Conservation (phyloP, 2,797 vertebrate genomes). For the Melanotaenia maccullochi region DNA sequence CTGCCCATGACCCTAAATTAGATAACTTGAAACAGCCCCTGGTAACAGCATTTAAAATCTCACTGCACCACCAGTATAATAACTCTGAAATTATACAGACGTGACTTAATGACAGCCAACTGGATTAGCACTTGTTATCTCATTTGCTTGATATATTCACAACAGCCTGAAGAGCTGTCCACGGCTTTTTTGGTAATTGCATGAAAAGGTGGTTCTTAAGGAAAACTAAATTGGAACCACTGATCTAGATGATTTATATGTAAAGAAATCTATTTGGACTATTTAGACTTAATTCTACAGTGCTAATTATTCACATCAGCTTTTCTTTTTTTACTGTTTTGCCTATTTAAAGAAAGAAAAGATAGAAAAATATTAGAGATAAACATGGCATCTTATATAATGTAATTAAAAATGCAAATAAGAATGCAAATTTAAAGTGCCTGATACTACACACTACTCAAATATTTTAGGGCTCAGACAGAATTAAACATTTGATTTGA, state of each 20-base stretch:
- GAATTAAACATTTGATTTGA: neutral
- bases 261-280: neutral
- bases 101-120: constrained; percentile 55
- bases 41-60: constrained; percentile 50
- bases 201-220: neutral
- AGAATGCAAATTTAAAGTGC: no score
- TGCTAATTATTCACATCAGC: neutral
- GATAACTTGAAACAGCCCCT: neutral
- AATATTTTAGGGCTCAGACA: neutral
- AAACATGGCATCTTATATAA: neutral
- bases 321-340: neutral
- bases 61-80: constrained; percentile 20
- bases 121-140: constrained; percentile 61
- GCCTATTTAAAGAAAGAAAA: neutral
- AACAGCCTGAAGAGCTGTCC: constrained; percentile 13
- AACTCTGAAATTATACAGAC: constrained; percentile 59
- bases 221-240: neutral
- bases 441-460: neutral
- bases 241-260: neutral
- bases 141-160: constrained; percentile 33
- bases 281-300: neutral
- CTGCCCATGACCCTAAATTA: neutral
- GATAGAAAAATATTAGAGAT: no score
- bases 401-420: no score
- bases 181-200: neutral